A percentile compares a stretch with the other conserved stretches of the same genome.
These are phyloP conservation scores for Petrocephalus schoutedeni DNA, from an alignment of 2,797 vertebrate genomes.

Conservation along the genomic window DNA sequence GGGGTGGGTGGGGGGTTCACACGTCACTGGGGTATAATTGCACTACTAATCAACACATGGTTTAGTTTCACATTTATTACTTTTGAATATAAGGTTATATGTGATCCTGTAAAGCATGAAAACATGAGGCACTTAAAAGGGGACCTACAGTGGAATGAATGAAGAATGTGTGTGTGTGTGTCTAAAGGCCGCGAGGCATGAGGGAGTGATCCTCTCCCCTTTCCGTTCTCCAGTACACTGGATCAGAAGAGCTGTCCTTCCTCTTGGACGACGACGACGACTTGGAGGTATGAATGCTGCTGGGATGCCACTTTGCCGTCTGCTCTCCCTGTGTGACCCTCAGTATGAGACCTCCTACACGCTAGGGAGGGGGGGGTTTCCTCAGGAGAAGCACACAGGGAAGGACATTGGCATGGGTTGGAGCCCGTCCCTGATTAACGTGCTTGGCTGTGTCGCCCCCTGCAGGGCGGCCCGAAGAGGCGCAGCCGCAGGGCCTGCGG, in stretches of 20 bases:
- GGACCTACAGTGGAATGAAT: no score
- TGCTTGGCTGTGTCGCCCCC: not conserved
- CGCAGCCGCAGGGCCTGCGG: conserved; percentile 60
- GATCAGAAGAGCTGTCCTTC: conserved; percentile 12
- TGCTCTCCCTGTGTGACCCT: not conserved
- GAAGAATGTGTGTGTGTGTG: no score
- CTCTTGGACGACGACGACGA: conserved; percentile 8
- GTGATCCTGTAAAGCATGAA: not conserved
- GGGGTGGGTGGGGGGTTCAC: not conserved
- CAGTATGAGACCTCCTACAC: not conserved
- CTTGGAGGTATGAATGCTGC: not conserved
- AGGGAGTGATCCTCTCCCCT: not conserved
- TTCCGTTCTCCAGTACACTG: not conserved
- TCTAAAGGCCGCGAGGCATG: not conserved
- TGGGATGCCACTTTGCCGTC: not conserved
- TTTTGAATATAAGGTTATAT: not conserved
- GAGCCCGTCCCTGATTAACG: not conserved
- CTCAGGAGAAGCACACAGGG: not conserved
- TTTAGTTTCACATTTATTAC: not conserved
- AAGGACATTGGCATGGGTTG: not conserved
- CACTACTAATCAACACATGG: not conserved
- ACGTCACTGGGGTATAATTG: not conserved
- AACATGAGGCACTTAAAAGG: not conserved
- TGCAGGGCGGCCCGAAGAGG: conserved; percentile 40
- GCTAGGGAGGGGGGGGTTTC: no score